Evolutionary conservation across 35 echinoderm and acorn worm species (phyloP), one percentile per base, ranked within the genome.

Genomic region (Strongylocentrotus purpuratus): DNA sequence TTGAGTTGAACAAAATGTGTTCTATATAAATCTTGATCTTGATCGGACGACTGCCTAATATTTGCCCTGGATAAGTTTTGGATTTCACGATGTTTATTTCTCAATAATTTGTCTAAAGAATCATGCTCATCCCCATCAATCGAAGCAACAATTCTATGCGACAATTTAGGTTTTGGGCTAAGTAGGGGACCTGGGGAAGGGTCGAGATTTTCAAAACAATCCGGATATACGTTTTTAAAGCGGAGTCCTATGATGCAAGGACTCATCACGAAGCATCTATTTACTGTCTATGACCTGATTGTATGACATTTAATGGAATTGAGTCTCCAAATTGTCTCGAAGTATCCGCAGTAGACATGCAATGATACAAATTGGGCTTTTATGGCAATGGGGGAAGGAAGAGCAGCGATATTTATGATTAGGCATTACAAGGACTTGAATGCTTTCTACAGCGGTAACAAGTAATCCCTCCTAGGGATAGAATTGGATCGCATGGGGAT

Each of bases 331-430:
- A n/a, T 78, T 78, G 65, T 78, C 65, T 78, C 65, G 18, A 78
- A 28, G 18, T 78, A 78, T 78, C 20, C 65, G 65, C 65, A 25
- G 20, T 78, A 78, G 65, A 78, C 65, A n/a, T 78, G 20, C 20
- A 78, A 28, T n/a, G 65, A 78, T 78, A 78, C 65, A 78, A 78
- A 78, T 78, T 78, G 22, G 65, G 65, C 65, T 78, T 78, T 78
- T 78, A 78, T 78, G 65, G 65, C 22, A 78, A 78, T 78, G 18
- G 65, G 25, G 22, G 20, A 28, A 78, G 22, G 20, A 28, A 78
- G 65, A 28, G 18, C 22, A 78, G 65, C 65, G n/a, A 78, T 78
- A 78, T 78, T 78, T 78, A 78, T 78, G 65, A 78, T 78, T 78
- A 78, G 65, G 28, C 65, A 78, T 78, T 18, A 78, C 1, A 7